Evolutionary conservation across 2,797 vertebrate genomes (phyloP).

Genomic region (Otus scops): DNA sequence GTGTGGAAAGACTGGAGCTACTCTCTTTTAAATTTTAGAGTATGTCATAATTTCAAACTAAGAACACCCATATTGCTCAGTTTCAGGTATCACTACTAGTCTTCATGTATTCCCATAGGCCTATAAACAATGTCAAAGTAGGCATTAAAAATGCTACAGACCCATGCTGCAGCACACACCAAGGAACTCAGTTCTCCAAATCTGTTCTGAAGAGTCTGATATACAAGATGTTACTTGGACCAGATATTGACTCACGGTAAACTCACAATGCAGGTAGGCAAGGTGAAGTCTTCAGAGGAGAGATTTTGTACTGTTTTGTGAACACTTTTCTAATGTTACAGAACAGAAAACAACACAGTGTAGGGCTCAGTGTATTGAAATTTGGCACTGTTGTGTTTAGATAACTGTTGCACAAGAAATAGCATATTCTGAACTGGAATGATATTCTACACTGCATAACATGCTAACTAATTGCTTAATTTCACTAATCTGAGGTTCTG

Average conservation of each 20-base stretch:
- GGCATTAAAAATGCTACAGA: neutral
- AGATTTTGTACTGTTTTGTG: neutral
- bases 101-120: neutral
- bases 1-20: constrained; percentile 23
- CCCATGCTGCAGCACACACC: neutral
- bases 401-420: neutral
- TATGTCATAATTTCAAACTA: neutral
- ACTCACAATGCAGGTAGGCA: neutral
- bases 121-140: neutral
- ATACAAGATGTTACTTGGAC: neutral
- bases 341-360: neutral
- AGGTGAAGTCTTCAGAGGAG: neutral
- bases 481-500: neutral
- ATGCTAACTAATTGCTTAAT: neutral
- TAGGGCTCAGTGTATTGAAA: neutral
- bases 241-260: neutral
- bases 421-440: neutral
- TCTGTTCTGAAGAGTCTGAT: neutral
- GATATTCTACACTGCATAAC: neutral
- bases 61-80: neutral
- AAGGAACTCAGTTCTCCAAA: neutral
- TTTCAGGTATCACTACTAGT: neutral
- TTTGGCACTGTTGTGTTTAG: neutral
- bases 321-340: neutral
- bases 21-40: neutral